phyloP scores from a whole-genome alignment of 1,140 invertebrate genomes.

The Stegodyphus dumicola region DNA sequence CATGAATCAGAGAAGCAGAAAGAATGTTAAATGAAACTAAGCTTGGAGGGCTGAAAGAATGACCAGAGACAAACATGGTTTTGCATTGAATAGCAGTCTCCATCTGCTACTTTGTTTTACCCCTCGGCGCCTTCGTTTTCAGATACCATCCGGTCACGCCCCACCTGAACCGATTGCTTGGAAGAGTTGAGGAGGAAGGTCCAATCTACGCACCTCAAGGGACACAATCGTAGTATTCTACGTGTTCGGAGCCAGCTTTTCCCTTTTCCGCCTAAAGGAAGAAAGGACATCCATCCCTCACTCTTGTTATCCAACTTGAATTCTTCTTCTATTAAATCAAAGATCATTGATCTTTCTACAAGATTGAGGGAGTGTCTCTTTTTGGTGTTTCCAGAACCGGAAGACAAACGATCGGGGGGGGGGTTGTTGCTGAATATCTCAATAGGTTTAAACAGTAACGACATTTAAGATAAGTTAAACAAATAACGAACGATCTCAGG shows the following conservation, averaged over 20 bases:
- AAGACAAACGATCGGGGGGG: not conserved
- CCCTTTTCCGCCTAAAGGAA: constrained; percentile 7
- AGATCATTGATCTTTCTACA: constrained; percentile 21
- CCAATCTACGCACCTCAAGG: not conserved
- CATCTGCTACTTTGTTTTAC: constrained; percentile 23
- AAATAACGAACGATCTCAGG: not conserved
- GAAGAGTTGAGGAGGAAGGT: not conserved
- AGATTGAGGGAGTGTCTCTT: too few relatives aligned
- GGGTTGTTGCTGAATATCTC: constrained; percentile 48
- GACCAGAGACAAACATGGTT: not conserved
- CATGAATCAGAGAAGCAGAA: too few relatives aligned
- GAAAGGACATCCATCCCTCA: constrained; percentile 10
- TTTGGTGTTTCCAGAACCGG: too few relatives aligned
- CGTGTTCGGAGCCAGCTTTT: constrained; percentile 25
- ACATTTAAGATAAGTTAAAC: constrained; percentile 29
- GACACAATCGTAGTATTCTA: constrained; percentile 9
- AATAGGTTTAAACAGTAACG: constrained; percentile 37
- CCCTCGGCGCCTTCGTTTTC: constrained; percentile 28
- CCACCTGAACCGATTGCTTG: constrained; percentile 37
- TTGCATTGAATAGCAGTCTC: constrained; percentile 47
- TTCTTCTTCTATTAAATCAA: constrained; percentile 41
- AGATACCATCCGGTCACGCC: constrained; percentile 34
- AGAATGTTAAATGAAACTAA: too few relatives aligned
- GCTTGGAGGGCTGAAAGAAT: too few relatives aligned
- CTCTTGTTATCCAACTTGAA: constrained; percentile 43